These are phyloP conservation scores for Pseudopodoces humilis DNA, from an alignment of 2,113 vertebrate genomes.

Conservation along the genomic window DNA sequence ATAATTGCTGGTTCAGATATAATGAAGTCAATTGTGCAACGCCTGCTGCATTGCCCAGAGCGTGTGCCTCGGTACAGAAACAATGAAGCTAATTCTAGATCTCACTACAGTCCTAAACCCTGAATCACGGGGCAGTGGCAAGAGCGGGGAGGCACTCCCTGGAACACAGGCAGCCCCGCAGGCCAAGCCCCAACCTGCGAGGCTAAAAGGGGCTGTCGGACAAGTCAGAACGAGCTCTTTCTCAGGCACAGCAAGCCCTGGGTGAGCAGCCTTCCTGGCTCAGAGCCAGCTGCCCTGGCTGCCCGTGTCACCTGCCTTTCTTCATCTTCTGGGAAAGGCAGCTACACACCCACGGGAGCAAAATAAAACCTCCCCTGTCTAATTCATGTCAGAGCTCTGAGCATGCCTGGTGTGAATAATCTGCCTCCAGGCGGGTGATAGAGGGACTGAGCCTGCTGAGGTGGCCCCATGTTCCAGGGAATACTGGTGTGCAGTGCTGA, in stretches of 20 bases:
- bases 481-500: accelerated
- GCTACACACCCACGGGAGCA: background rate
- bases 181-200: background rate
- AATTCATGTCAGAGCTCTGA: background rate
- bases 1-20: conserved; percentile 50
- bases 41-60: conserved; percentile 16
- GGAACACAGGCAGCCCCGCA: background rate
- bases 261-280: background rate
- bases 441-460: background rate
- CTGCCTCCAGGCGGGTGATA: background rate
- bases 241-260: background rate
- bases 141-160: conserved; percentile 8
- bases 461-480: background rate
- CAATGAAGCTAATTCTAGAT: conserved; percentile 60
- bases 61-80: background rate
- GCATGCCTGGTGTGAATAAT: background rate
- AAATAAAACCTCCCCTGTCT: background rate
- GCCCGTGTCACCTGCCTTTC: background rate
- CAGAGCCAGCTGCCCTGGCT: background rate
- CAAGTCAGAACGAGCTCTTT: background rate
- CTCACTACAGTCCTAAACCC: conserved; percentile 32
- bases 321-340: conserved; percentile 29
- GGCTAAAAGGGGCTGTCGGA: background rate
- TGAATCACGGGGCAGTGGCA: conserved; percentile 52
- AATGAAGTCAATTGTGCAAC: conserved; percentile 37